phyloP scores from a whole-genome alignment of 2,113 vertebrate genomes.

The Asarcornis scutulata region DNA sequence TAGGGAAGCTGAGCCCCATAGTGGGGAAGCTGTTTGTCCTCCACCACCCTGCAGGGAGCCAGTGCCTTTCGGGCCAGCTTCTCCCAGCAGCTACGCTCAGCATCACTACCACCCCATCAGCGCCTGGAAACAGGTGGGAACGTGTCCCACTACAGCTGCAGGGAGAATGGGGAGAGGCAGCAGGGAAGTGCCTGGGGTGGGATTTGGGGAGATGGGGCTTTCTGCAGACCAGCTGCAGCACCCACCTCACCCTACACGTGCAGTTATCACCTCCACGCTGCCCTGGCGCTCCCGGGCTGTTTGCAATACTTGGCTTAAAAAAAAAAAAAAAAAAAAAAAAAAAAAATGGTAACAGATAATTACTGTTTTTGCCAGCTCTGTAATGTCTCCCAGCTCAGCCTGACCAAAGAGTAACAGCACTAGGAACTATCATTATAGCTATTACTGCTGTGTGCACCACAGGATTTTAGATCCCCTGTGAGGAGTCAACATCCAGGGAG shows the following conservation, averaged over 20 bases:
- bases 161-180: background rate
- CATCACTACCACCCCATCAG: background rate
- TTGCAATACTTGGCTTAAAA: background rate
- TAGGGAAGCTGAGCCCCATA: background rate
- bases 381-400: background rate
- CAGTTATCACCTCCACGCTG: background rate
- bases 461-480: background rate
- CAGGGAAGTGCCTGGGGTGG: background rate
- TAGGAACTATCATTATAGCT: background rate
- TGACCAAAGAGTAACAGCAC: rapidly evolving
- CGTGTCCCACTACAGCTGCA: rapidly evolving
- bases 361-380: background rate
- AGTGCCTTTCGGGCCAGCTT: background rate
- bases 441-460: rapidly evolving
- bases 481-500: background rate
- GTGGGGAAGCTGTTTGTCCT: background rate
- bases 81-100: background rate
- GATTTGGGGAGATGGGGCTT: background rate
- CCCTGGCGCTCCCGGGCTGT: background rate
- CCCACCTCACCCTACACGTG: rapidly evolving
- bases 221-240: rapidly evolving
- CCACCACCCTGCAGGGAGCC: rapidly evolving
- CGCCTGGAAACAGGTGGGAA: background rate
- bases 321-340: background rate
- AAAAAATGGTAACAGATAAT: background rate